Conservation (phyloP, 2,113 vertebrate species). For the Pteronura brasiliensis region DNA sequence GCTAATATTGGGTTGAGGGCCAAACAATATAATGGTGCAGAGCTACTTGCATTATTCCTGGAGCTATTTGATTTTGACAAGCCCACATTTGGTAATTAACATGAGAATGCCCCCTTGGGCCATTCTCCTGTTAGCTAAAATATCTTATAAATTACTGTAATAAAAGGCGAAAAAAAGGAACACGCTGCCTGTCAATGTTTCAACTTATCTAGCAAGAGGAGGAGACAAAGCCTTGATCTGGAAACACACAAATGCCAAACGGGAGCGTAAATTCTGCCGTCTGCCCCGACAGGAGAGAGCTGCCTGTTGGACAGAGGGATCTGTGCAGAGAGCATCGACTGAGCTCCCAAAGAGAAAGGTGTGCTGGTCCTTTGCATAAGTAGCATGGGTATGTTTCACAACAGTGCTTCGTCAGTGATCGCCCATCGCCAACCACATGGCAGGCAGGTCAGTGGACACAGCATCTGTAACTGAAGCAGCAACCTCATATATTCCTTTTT, state of each 20-base stretch:
- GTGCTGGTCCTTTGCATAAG: background rate
- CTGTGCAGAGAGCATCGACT: background rate
- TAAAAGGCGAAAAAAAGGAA: slow-evolving; percentile 85
- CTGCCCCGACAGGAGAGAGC: slow-evolving; percentile 66
- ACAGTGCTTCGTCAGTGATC: background rate
- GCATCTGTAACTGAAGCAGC: background rate
- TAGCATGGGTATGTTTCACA: background rate
- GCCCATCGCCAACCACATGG: background rate
- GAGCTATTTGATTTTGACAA: slow-evolving; percentile 90
- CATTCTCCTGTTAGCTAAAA: slow-evolving; percentile 88
- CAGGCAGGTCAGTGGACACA: background rate
- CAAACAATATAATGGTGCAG: slow-evolving; percentile 85
- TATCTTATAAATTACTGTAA: slow-evolving; percentile 90
- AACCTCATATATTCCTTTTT: background rate
- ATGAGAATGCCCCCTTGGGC: slow-evolving; percentile 88
- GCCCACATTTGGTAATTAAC: slow-evolving; percentile 90
- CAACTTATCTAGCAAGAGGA: slow-evolving; percentile 83
- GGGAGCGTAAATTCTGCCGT: slow-evolving; percentile 72
- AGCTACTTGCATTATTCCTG: slow-evolving; percentile 86
- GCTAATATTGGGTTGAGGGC: slow-evolving; percentile 86
- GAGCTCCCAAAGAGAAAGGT: slow-evolving; percentile 26
- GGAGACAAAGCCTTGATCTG: slow-evolving; percentile 83
- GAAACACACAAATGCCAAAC: slow-evolving; percentile 78
- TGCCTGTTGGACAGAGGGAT: slow-evolving; percentile 56
- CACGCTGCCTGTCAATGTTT: slow-evolving; percentile 86